These are phyloP conservation scores for Graptemys geographica DNA, from an alignment of 2,797 vertebrate species.

Conservation along the genomic window DNA sequence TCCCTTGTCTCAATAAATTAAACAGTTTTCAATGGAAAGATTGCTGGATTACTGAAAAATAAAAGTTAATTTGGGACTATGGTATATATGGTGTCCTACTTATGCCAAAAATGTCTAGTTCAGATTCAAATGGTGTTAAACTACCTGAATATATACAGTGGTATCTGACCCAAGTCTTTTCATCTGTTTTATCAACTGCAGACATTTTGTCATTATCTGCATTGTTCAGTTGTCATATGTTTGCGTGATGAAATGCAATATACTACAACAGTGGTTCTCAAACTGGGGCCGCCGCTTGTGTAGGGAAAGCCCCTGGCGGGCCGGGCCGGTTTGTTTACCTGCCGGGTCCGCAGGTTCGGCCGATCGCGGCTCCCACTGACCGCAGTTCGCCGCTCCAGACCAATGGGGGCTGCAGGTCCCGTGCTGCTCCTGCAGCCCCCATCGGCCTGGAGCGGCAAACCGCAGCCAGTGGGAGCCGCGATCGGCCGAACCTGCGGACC, in stretches of 20 bases:
- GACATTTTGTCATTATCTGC: not conserved
- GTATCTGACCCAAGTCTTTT: not conserved
- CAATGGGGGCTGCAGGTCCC: too few relatives aligned
- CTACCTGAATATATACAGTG: not conserved
- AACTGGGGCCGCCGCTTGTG: too few relatives aligned
- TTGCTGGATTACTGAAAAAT: not conserved
- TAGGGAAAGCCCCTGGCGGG: too few relatives aligned
- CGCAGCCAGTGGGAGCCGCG: too few relatives aligned
- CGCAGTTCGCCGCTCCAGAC: too few relatives aligned
- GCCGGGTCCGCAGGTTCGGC: too few relatives aligned
- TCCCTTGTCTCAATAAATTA: not conserved
- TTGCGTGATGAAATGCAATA: not conserved
- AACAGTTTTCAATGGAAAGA: not conserved
- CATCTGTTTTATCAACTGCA: not conserved
- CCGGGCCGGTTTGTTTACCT: too few relatives aligned
- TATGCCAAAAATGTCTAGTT: not conserved
- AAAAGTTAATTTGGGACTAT: not conserved
- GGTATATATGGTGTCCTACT: not conserved
- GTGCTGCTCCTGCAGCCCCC: too few relatives aligned
- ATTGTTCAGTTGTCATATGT: not conserved
- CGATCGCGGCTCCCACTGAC: too few relatives aligned
- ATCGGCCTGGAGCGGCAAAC: too few relatives aligned
- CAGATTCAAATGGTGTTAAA: not conserved
- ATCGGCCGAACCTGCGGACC: too few relatives aligned
- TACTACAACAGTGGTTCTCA: not conserved